Conservation (phyloP, 2,797 vertebrate species). For the Muraenolepis orangiensis region DNA sequence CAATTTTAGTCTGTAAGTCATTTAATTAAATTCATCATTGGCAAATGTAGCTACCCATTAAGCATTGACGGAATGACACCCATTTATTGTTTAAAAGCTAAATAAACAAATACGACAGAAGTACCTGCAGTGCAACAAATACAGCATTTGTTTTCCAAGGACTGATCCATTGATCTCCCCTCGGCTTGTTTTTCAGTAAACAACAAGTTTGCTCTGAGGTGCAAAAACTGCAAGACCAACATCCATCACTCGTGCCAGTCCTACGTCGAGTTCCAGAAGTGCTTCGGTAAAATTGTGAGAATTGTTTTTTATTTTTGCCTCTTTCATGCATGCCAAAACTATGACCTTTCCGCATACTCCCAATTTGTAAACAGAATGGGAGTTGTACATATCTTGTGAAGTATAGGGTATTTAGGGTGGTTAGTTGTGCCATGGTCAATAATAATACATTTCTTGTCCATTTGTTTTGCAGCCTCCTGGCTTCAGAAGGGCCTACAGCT, state of each 20-base stretch:
- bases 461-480: conserved; percentile 81
- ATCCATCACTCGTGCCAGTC: conserved; percentile 95
- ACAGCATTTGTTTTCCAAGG: background rate
- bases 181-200: conserved; percentile 77
- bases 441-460: background rate
- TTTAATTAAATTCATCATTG: background rate
- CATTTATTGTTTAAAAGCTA: background rate
- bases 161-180: background rate
- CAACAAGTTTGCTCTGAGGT: conserved; percentile 96
- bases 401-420: background rate
- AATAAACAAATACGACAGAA: background rate
- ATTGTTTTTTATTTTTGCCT: background rate
- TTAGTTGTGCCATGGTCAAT: background rate
- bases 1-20: background rate
- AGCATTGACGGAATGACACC: background rate
- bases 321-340: background rate
- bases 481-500: conserved; percentile 91
- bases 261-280: conserved; percentile 93
- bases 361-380: background rate
- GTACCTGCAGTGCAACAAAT: background rate
- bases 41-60: background rate
- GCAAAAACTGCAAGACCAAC: conserved; percentile 98
- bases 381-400: background rate
- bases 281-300: conserved; percentile 97
- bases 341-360: background rate